Conservation (phyloP, 2,888 invertebrate species). For the Drosophila siamana region DNA sequence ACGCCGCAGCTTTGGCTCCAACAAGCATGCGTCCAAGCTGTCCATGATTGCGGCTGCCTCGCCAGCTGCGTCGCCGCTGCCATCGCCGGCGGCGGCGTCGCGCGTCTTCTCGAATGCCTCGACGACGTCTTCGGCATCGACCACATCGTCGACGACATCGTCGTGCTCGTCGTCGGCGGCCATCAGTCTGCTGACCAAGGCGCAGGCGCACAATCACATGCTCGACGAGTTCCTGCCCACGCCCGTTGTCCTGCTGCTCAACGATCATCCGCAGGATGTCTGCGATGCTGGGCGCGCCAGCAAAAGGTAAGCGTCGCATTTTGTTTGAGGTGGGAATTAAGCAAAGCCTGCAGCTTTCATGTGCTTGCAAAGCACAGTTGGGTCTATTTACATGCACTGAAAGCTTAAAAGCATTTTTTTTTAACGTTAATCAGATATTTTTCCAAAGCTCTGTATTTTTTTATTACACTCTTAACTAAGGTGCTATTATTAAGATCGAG, state of each 20-base stretch:
- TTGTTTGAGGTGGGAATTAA: not conserved
- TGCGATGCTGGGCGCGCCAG: constrained; percentile 7
- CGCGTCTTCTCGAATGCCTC: constrained; percentile 53
- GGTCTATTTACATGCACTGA: no score
- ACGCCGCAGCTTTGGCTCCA: constrained; percentile 77
- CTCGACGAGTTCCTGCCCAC: constrained; percentile 59
- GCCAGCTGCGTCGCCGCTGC: not conserved
- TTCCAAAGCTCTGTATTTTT: no score
- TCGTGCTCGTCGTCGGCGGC: constrained; percentile 58
- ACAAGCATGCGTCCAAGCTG: constrained; percentile 58
- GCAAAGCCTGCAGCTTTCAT: not conserved
- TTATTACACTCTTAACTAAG: no score
- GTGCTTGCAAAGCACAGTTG: not conserved
- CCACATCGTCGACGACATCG: constrained; percentile 31
- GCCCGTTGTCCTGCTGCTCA: constrained; percentile 54
- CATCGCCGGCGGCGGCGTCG: constrained; percentile 19
- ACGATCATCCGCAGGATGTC: constrained; percentile 38
- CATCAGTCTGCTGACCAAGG: constrained; percentile 49
- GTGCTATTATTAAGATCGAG: no score
- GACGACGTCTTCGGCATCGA: constrained; percentile 43
- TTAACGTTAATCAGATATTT: no score
- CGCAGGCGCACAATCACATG: constrained; percentile 52
- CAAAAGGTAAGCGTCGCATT: constrained; percentile 39
- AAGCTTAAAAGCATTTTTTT: no score
- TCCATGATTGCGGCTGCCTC: constrained; percentile 12